Base-by-base conservation (phyloP, 2,113 vertebrate genomes). In the Plestiodon gilberti region DNA sequence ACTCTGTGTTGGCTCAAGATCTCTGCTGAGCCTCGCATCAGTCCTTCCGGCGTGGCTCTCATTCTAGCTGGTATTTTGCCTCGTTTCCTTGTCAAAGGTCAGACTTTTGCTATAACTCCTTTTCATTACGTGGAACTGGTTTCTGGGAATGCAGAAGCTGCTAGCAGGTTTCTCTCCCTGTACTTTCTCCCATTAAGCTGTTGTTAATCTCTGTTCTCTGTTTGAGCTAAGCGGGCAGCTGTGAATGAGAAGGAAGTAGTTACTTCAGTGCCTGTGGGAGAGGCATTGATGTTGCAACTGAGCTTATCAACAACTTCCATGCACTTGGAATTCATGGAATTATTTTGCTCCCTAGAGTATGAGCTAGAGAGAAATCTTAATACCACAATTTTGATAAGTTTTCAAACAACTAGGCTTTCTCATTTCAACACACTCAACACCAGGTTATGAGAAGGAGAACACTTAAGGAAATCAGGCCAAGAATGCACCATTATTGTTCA, bases 181-280 rank as follows among this genome's bases (percentile, higher is more conserved):
- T 93, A 91, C 91, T 95, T 90, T 91, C 83, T 87, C 91, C 82
- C 91, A 88, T 92, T 94, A 94, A 95, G 33, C 80, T 91, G 88
- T 74, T 89, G 89, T 94, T 95, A 94, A 95, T 95, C 88, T 90
- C 90, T 90, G 78, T 55, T 92, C 83, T 94, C 92, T 84, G 67
- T 93, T 89, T 90, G 93, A 94, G 93, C 90, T 93, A 82, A 92
- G 87, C 77, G 93, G 94, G 92, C 95, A 95, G 93, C 92, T 95
- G 95, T 92, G 94, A 93, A 94, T 86, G 93, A 90, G 91, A 89
- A 93, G 93, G 95, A 95, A 94, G 90, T 93, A 85, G 95, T 94
- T 94, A 91, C 85, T 89, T 92, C 91, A 87, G 0, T 87, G 88
- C 90, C 95, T 90, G 75, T 93, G 93, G 93, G 94, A 94, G 92